These are phyloP conservation scores for Acanthosepion pharaonis DNA, from an alignment of 2,888 invertebrate genomes.

Conservation along the genomic window DNA sequence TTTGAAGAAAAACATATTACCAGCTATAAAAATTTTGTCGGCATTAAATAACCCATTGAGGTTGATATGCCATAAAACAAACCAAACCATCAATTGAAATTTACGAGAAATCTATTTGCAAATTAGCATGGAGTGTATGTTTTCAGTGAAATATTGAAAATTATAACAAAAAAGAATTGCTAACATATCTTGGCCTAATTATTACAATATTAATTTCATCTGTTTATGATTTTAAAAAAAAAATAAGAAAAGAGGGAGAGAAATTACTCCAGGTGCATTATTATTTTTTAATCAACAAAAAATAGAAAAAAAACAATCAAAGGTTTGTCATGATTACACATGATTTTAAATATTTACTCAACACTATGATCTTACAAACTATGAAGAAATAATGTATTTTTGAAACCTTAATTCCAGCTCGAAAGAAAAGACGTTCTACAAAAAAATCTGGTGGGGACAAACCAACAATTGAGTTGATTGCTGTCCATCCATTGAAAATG, in stretches of 20 bases:
- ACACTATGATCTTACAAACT: neutral
- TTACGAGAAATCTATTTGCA: no score
- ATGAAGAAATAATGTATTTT: neutral
- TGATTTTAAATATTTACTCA: neutral
- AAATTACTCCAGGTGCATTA: neutral
- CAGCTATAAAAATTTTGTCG: no score
- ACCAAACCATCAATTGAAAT: no score
- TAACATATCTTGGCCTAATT: neutral
- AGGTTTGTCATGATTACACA: neutral
- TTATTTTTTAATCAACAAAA: neutral
- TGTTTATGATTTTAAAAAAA: neutral
- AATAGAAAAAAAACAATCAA: neutral
- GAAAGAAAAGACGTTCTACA: neutral
- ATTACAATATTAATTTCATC: neutral
- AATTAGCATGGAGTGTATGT: no score
- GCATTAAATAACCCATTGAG: no score
- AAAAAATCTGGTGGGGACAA: slow-evolving; percentile 37
- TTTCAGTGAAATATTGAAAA: no score
- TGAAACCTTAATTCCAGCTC: slow-evolving; percentile 36
- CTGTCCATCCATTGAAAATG: slow-evolving; percentile 42
- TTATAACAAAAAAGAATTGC: no score
- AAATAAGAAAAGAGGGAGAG: no score
- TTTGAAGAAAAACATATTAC: no score
- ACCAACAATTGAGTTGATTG: slow-evolving; percentile 39
- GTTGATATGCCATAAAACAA: no score